phyloP scores from a whole-genome alignment of 2,113 vertebrate genomes.

The Ptilonorhynchus violaceus region DNA sequence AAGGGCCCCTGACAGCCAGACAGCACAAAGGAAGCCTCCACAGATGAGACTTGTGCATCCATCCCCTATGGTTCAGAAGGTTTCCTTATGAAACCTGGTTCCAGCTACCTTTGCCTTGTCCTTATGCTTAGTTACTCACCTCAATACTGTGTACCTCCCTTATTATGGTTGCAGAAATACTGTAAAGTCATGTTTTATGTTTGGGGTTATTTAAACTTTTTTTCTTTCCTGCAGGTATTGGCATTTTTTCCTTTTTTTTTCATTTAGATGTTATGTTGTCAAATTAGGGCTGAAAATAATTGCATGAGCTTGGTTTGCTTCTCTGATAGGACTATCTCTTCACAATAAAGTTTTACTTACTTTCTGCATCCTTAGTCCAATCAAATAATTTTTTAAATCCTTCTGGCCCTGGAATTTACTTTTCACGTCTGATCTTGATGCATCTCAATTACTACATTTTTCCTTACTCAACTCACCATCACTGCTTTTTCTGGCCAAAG shows the following conservation, averaged over 20 bases:
- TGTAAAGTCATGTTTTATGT: neutral
- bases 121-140: neutral
- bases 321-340: neutral
- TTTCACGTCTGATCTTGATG: neutral
- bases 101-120: neutral
- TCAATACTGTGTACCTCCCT: neutral
- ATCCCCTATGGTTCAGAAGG: neutral
- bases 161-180: neutral
- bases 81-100: neutral
- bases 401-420: neutral
- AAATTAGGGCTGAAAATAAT: neutral
- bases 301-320: neutral
- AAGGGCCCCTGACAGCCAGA: neutral
- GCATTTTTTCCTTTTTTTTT: neutral
- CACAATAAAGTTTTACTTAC: neutral
- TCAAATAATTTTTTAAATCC: neutral
- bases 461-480: neutral
- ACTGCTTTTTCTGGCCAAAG: neutral
- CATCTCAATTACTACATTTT: neutral
- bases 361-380: neutral
- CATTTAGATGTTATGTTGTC: neutral
- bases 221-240: neutral
- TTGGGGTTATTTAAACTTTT: neutral
- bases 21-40: neutral
- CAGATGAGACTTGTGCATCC: fast-evolving